These are phyloP conservation scores for Uromys caudimaculatus DNA, from an alignment of 2,797 vertebrate genomes.

Conservation along the genomic window DNA sequence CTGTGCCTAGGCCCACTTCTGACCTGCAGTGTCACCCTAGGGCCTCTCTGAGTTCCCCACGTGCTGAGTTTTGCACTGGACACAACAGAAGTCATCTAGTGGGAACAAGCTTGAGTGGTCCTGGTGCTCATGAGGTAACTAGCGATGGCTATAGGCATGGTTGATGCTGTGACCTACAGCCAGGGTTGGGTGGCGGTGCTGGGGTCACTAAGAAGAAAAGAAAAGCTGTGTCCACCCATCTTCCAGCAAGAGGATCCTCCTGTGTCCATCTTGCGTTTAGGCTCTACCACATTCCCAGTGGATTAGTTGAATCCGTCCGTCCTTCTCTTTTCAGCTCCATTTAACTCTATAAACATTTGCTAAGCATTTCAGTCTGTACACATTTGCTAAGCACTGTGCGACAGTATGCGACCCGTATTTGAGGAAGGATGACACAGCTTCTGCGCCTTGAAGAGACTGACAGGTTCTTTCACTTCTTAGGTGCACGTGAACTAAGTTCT, in stretches of 20 bases:
- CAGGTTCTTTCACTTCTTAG: background rate
- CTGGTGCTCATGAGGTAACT: background rate
- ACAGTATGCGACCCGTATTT: background rate
- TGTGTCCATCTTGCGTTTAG: slow-evolving; percentile 6
- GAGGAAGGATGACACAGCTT: background rate
- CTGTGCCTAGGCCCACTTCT: background rate
- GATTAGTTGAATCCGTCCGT: background rate
- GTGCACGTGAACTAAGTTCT: background rate
- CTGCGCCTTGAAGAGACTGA: background rate
- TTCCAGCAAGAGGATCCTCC: background rate
- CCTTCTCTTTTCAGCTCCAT: background rate
- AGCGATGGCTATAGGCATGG: too few relatives aligned
- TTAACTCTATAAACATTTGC: slow-evolving; percentile 11
- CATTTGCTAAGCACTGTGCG: background rate
- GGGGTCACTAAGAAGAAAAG: background rate
- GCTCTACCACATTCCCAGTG: background rate
- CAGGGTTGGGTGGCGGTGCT: too few relatives aligned
- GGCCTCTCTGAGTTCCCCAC: background rate
- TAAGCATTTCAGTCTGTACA: background rate
- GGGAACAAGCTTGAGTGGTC: background rate
- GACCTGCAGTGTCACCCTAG: background rate
- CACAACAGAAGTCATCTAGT: background rate
- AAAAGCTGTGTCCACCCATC: background rate
- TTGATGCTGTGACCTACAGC: background rate
- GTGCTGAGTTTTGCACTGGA: background rate